Evolutionary conservation across 2,888 invertebrate species (phyloP), one percentile per base, ranked within the genome.

Genomic region (Xylota segnis): DNA sequence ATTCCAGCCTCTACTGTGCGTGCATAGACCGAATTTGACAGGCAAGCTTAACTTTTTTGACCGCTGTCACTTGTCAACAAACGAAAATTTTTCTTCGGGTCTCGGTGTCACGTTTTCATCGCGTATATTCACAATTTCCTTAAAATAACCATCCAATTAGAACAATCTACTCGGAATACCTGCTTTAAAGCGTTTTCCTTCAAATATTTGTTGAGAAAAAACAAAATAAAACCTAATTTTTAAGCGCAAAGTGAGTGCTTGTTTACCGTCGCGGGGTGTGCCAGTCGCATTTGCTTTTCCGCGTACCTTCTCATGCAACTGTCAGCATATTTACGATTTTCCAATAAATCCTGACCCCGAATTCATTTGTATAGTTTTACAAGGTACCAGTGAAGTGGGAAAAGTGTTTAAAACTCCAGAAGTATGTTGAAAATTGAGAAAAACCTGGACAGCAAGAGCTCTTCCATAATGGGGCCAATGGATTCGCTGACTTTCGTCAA

Each of bases 381-480:
- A 54, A 40, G 58, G 9, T 14, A 14, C 6, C 5, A 37, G 45
- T 79, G 9, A 5, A 5, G 23, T 34, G 34, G 12, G 52, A 70
- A 18, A 10, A 59, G 37, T 29, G 12, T 37, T 29, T 2, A 12
- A 0, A 56, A 45, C 10, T 0, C 37, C 4, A 14, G 6, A n/a
- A 10, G 5, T 0, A 87, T 87, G 87, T 32, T 87, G 27, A 83
- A 83, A 70, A 59, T 87, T 74, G 83, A 87, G 34, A 76, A 66
- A 50, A 82, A 76, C 23, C 10, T 43, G 1, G 70, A 81, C 27
- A 70, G 45, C 32, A 66, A 56, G 56, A 87, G 76, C 63, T 86
- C 91, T 32, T 89, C 91, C 50, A 91, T 91, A 79, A 91, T 91
- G 91, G 90, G 91, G 71, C 90, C 91, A 23, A 88, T 88, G 87